Evolutionary conservation across 1,140 invertebrate species (phyloP), one percentile per base, ranked within the genome.

Genomic region (Schlechtendalia chinensis): DNA sequence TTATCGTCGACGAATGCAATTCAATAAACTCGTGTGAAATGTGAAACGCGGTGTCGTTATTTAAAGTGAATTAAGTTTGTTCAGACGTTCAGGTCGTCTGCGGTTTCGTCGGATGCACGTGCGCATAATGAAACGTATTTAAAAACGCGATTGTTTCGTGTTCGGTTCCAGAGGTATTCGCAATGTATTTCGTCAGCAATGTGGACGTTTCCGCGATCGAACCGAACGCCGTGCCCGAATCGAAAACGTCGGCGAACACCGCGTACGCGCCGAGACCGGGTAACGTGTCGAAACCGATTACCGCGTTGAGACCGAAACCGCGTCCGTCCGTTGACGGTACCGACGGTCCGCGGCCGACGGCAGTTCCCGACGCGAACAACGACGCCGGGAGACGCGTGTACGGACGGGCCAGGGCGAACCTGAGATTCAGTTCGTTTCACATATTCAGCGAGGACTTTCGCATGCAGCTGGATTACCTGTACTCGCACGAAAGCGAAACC

Each of bases 391-490:
- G 63, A 50, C 75, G 75, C 27, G 75, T 79, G 24, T 79, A 79
- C 47, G 75, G 75, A 1, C 56, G 75, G 5, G 75, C 75, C 1
- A 79, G 75, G 12, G 75, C 75, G 12, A 61, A 58, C 27, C 63
- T 79, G 58, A 79, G 53, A 22, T 79, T 61, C 27, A 79, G 75
- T 45, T 79, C 75, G 17, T 79, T 47, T 47, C 29, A 79, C 24
- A 79, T 79, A n/a, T 79, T 79, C 16, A 63, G 75, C 5, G 75
- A 79, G 29, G 75, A 79, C 11, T 79, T 79, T 61, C 75, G 58
- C 0, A 61, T 50, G 24, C 56, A 61, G 17, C 22, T 79, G 8
- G 59, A 50, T 50, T 61, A 24, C 16, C 29, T 79, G 5, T 79
- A 63, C 11, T 5, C 75, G 0, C 10, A 79, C 17, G 22, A 79